These are phyloP conservation scores for Amazona guildingii DNA, from an alignment of 2,113 vertebrate species.

Conservation along the genomic window DNA sequence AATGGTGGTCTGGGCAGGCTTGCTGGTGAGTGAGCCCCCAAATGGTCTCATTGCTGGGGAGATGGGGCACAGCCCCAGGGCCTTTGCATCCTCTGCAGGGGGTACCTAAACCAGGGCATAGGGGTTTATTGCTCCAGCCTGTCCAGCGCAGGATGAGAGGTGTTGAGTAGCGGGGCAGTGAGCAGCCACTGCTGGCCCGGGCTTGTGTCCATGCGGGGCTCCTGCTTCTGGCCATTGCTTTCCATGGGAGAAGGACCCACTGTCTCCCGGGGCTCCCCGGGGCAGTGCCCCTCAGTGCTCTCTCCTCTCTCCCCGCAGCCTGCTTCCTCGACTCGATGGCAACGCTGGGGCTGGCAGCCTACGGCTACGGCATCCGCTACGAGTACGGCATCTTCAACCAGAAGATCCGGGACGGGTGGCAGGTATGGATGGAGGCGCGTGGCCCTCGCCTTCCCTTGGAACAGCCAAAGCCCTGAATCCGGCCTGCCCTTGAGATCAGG, in stretches of 20 bases:
- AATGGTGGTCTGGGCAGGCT: slow-evolving; percentile 94
- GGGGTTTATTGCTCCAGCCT: background rate
- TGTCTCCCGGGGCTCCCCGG: accelerated
- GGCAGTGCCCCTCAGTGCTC: background rate
- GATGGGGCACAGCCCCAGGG: background rate
- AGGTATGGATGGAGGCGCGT: slow-evolving; percentile 69
- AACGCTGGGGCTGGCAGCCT: slow-evolving; percentile 92
- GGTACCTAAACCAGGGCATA: accelerated
- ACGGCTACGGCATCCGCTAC: slow-evolving; percentile 95
- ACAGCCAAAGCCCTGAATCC: accelerated
- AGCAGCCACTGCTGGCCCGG: background rate
- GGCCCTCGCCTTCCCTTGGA: accelerated
- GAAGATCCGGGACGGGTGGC: slow-evolving; percentile 94
- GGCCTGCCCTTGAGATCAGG: background rate
- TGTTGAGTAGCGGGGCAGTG: accelerated
- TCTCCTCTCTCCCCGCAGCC: slow-evolving; percentile 69
- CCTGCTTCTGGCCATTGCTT: background rate
- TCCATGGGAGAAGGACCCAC: background rate
- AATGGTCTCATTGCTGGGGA: accelerated
- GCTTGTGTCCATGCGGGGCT: background rate
- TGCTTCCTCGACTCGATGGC: slow-evolving; percentile 98
- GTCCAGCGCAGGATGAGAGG: accelerated
- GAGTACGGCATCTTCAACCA: slow-evolving; percentile 99
- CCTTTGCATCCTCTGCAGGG: accelerated
- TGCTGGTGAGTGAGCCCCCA: slow-evolving; percentile 81